Evolutionary conservation across 2,888 invertebrate species (phyloP).

Genomic region (Ectemnius lituratus): DNA sequence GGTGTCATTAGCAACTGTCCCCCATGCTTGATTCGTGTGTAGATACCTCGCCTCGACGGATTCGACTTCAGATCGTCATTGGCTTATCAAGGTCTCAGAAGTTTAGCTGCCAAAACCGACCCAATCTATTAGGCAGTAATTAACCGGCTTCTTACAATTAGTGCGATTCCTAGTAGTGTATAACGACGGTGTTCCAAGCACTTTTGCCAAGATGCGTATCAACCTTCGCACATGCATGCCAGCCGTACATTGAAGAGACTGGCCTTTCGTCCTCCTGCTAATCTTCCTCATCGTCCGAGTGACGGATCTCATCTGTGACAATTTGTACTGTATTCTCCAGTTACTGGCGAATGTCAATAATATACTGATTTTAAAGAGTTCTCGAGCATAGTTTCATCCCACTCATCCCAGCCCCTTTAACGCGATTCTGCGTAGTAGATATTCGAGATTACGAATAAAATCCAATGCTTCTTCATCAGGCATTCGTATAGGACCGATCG

Average conservation of each 20-base stretch:
- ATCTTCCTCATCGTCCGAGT: background rate
- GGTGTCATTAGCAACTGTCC: background rate
- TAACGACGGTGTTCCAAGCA: constrained; percentile 3
- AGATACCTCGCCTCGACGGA: constrained; percentile 27
- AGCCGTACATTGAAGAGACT: background rate
- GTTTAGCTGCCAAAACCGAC: constrained; percentile 50
- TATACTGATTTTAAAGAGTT: too few species aligned
- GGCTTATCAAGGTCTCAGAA: constrained; percentile 26
- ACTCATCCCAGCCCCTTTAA: too few species aligned
- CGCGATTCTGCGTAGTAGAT: too few species aligned
- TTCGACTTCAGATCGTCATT: constrained; percentile 35
- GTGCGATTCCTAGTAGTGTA: constrained; percentile 37
- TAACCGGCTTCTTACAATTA: constrained; percentile 43
- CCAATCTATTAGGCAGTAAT: constrained; percentile 56
- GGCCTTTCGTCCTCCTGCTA: background rate
- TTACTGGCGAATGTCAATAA: too few species aligned
- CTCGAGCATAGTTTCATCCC: too few species aligned
- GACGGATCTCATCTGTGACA: background rate
- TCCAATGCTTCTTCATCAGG: too few species aligned
- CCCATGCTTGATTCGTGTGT: constrained; percentile 20
- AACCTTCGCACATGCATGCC: background rate
- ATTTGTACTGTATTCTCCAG: too few species aligned
- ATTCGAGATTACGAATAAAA: too few species aligned
- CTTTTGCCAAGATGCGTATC: constrained; percentile 23
- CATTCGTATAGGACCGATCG: too few species aligned